phyloP scores from a whole-genome alignment of 92 coral and sea anemone genomes.

The Diadumene lineata region DNA sequence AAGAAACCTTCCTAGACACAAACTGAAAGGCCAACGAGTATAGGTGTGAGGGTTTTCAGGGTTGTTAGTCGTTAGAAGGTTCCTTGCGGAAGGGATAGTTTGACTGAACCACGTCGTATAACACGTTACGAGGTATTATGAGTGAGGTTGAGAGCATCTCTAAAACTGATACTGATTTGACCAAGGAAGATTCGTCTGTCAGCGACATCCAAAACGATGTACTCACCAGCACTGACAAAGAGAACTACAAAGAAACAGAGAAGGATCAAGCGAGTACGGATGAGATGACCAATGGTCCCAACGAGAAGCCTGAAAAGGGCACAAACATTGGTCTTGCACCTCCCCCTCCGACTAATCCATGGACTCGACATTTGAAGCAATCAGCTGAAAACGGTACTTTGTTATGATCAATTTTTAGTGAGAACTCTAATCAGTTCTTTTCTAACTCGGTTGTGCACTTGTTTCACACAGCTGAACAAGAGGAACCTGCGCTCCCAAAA shows the following conservation, averaged over 20 bases:
- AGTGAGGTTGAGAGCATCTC: slow-evolving; percentile 92
- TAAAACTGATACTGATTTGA: slow-evolving; percentile 70
- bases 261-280: slow-evolving; percentile 37
- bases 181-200: slow-evolving; percentile 59
- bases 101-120: slow-evolving; percentile 62
- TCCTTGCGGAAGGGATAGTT: slow-evolving; percentile 84
- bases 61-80: slow-evolving; percentile 91
- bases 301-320: slow-evolving; percentile 58
- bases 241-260: slow-evolving; percentile 37
- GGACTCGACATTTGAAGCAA: slow-evolving; percentile 81
- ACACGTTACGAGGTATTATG: slow-evolving; percentile 85
- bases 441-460: slow-evolving; percentile 20
- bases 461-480: slow-evolving; percentile 62
- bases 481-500: slow-evolving; percentile 67
- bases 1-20: slow-evolving; percentile 96
- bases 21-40: slow-evolving; percentile 84
- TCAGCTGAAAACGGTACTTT: slow-evolving; percentile 59
- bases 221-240: slow-evolving; percentile 29
- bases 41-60: slow-evolving; percentile 82
- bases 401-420: background rate
- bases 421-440: background rate
- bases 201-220: slow-evolving; percentile 33
- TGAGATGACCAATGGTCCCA: slow-evolving; percentile 29
- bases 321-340: slow-evolving; percentile 65
- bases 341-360: slow-evolving; percentile 89